Evolutionary conservation across 1,140 invertebrate genomes (phyloP).

Genomic region (Drosophila repleta): DNA sequence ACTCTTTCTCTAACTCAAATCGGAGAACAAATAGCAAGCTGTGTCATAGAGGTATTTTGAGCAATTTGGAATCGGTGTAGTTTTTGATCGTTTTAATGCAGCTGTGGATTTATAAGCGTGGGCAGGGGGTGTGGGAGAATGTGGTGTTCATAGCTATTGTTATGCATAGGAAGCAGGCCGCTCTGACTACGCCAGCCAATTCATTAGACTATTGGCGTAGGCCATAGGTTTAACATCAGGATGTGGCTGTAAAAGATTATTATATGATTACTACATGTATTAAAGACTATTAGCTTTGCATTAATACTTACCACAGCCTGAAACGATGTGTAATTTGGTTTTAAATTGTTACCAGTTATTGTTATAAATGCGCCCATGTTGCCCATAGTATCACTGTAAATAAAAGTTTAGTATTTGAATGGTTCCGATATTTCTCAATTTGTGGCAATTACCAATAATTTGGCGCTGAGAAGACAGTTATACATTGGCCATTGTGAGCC

Average conservation of each 20-base stretch:
- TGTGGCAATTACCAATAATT: constrained; percentile 95
- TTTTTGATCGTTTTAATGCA: constrained; percentile 45
- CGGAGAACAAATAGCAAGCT: constrained; percentile 22
- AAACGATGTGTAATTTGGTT: constrained; percentile 95
- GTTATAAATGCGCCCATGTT: constrained; percentile 99
- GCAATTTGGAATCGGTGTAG: constrained; percentile 36
- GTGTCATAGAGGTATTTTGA: constrained; percentile 35
- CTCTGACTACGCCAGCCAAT: constrained; percentile 77
- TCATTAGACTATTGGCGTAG: constrained; percentile 91
- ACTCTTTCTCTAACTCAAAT: constrained; percentile 21
- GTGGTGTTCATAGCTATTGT: constrained; percentile 69
- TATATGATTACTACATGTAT: not conserved
- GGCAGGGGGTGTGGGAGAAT: constrained; percentile 41
- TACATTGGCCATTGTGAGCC: constrained; percentile 96
- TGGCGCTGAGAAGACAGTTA: constrained; percentile 98
- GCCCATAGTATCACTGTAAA: constrained; percentile 97
- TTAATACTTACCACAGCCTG: constrained; percentile 89
- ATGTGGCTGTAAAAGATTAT: constrained; percentile 90
- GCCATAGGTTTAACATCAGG: constrained; percentile 98
- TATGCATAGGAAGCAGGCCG: constrained; percentile 42
- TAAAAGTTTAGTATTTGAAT: not conserved
- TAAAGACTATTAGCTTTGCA: not conserved
- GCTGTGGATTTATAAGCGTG: constrained; percentile 65
- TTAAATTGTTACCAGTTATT: constrained; percentile 95
- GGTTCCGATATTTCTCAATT: too few relatives aligned